Evolutionary conservation across 2,888 invertebrate species (phyloP), one percentile per base, ranked within the genome.

Genomic region (Drosophila cognata): DNA sequence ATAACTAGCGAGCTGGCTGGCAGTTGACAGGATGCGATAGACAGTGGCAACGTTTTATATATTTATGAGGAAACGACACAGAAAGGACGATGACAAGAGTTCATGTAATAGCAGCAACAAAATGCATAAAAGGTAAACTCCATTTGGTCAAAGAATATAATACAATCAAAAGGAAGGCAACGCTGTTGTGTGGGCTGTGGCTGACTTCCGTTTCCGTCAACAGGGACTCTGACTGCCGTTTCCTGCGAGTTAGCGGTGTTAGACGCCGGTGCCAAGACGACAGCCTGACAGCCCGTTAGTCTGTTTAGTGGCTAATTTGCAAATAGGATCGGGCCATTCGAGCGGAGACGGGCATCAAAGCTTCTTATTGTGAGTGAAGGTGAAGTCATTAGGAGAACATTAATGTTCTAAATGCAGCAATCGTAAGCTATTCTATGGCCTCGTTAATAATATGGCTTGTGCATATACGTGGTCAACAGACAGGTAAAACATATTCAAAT

Each of bases 191-290:
- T 57, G 62, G 63, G 53, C 8, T 38, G 53, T 50, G 63, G 62
- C 64, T 66, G 67, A 76, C 81, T 81, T 86, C 84, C 89, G 84
- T 64, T 89, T 86, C 84, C 87, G 84, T 69, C 84, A 73, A 72
- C 78, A 81, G 68, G 55, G 71, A 25, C 66, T 60, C 51, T 71
- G 78, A 83, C 61, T 75, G 51, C 72, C 66, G 69, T 58, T 83
- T 88, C 81, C 89, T 66, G 67, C 67, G 43, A 57, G 53, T 57
- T 25, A n/a, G 31, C 52, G 11, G 18, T 35, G 52, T 28, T 21
- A 70, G 59, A 21, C 18, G 33, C 11, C 33, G 10, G 33, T 41
- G 48, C 28, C 50, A 55, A 28, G 28, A 29, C 36, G 62, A 38
- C 71, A 51, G 48, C 57, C 52, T 48, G 71, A 33, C 67, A 72